phyloP scores from a whole-genome alignment of 2,113 vertebrate species.

The Eleginops maclovinus region DNA sequence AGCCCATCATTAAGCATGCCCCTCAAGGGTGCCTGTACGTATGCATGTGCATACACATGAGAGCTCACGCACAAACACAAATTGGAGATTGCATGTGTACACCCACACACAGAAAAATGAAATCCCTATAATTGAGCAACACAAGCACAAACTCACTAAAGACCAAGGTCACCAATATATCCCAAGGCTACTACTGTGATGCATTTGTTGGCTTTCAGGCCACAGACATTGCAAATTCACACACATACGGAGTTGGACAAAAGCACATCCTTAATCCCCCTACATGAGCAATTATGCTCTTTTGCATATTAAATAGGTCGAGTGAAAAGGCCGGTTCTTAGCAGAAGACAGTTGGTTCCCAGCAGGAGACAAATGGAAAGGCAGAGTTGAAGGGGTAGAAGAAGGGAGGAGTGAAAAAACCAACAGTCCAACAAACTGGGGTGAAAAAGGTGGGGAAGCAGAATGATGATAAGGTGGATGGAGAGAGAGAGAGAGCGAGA shows the following conservation, averaged over 20 bases:
- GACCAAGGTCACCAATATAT: slow-evolving; percentile 75
- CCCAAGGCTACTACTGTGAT: slow-evolving; percentile 51
- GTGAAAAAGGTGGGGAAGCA: slow-evolving; percentile 30
- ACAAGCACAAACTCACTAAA: slow-evolving; percentile 47
- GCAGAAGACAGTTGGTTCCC: slow-evolving; percentile 35
- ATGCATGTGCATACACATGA: slow-evolving; percentile 12
- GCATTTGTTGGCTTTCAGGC: slow-evolving; percentile 37
- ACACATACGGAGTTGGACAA: slow-evolving; percentile 4
- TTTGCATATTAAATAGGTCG: slow-evolving; percentile 42
- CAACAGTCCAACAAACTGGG: slow-evolving; percentile 46
- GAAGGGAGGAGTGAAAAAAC: slow-evolving; percentile 40
- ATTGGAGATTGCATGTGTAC: slow-evolving; percentile 10
- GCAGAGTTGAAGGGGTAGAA: slow-evolving; percentile 30
- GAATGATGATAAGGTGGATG: slow-evolving; percentile 54
- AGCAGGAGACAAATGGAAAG: slow-evolving; percentile 30
- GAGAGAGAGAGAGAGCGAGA: slow-evolving; percentile 4
- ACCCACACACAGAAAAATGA: slow-evolving; percentile 28
- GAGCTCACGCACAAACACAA: slow-evolving; percentile 8
- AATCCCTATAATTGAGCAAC: slow-evolving; percentile 48
- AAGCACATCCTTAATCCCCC: slow-evolving; percentile 33
- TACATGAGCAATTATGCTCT: slow-evolving; percentile 34
- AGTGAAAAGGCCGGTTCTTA: slow-evolving; percentile 36
- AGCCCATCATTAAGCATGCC: slow-evolving; percentile 73
- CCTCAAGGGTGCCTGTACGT: slow-evolving; percentile 57
- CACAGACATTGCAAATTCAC: slow-evolving; percentile 26